A percentile compares a stretch with the other conserved stretches of the same genome.
phyloP scores from a whole-genome alignment of 2,888 invertebrate species.

The Diaperis boleti region DNA sequence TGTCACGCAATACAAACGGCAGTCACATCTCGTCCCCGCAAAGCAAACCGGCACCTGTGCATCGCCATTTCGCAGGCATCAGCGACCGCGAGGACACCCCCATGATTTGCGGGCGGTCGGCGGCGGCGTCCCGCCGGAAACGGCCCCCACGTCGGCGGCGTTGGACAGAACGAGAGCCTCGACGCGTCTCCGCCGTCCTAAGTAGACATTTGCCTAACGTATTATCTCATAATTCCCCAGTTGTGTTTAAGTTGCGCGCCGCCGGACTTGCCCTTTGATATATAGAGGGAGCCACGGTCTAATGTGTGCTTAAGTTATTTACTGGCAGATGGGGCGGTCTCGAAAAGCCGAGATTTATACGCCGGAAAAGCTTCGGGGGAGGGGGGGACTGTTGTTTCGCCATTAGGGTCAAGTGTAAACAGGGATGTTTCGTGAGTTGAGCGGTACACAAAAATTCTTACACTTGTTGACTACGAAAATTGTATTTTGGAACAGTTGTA shows the following conservation, averaged over 20 bases:
- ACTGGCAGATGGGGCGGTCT: conserved; percentile 59
- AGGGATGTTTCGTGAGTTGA: not conserved
- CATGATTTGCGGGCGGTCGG: conserved; percentile 44
- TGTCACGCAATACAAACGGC: too few relatives aligned
- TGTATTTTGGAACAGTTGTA: too few relatives aligned
- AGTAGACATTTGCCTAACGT: conserved; percentile 64
- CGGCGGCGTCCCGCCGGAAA: conserved; percentile 28
- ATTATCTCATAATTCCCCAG: conserved; percentile 65
- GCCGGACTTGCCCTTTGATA: conserved; percentile 61
- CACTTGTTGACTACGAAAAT: too few relatives aligned
- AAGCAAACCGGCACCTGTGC: conserved; percentile 43
- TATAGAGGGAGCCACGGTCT: conserved; percentile 59
- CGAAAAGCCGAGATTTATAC: conserved; percentile 49
- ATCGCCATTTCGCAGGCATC: conserved; percentile 43
- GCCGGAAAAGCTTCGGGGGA: conserved; percentile 31
- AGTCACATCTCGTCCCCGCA: conserved; percentile 20
- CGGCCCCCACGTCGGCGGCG: conserved; percentile 27
- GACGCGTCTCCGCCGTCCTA: conserved; percentile 47
- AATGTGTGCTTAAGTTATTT: conserved; percentile 66
- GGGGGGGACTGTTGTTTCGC: conserved; percentile 52
- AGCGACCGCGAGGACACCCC: conserved; percentile 44
- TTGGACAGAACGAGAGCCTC: conserved; percentile 23
- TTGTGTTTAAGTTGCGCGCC: conserved; percentile 62
- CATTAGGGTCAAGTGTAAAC: conserved; percentile 39
- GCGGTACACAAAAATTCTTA: too few relatives aligned